Evolutionary conservation across 2,888 invertebrate species (phyloP), one percentile per base, ranked within the genome.

Genomic region (Bombyx huttoni): DNA sequence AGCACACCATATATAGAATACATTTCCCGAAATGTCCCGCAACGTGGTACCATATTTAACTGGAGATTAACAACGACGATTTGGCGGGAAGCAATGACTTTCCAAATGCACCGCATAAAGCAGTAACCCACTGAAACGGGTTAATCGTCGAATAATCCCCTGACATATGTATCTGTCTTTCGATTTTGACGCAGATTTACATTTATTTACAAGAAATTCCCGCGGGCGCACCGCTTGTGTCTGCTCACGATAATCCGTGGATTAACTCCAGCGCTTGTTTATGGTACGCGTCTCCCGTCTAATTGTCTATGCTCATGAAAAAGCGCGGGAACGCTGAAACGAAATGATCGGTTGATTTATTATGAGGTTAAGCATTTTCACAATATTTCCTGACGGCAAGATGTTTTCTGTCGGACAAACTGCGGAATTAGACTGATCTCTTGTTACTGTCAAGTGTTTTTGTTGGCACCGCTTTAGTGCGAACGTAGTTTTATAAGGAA

Each of bases 101-200:
- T 68, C 68, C 71, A 70, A 75, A 74, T 70, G 76, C 68, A 68
- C 59, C 70, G 65, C 80, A 78, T 84, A 81, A 81, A 83, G 77
- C 78, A 70, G 73, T 68, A 67, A 56, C 49, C 52, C 34, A 51
- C 51, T 65, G 70, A 81, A 87, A 86, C 85, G 86, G 85, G 85
- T 87, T 86, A 86, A 82, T 83, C 65, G 56, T 61, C 63, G 64
- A 58, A 64, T 87, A 84, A 87, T 86, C 87, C 84, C 67, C 63
- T 71, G 77, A 89, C 88, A 85, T 86, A 87, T 88, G 89, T 86
- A 82, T 74, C 73, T 79, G 84, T 84, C 84, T 77, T 78, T 81
- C 73, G 75, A 78, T 86, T 85, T 86, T 85, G 89, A 89, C 89
- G 69, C 78, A 85, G 89, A 89, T 89, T 89, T 89, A 89, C 88